Conservation (phyloP, 2,888 invertebrate genomes). For the Rotaria macrura region DNA sequence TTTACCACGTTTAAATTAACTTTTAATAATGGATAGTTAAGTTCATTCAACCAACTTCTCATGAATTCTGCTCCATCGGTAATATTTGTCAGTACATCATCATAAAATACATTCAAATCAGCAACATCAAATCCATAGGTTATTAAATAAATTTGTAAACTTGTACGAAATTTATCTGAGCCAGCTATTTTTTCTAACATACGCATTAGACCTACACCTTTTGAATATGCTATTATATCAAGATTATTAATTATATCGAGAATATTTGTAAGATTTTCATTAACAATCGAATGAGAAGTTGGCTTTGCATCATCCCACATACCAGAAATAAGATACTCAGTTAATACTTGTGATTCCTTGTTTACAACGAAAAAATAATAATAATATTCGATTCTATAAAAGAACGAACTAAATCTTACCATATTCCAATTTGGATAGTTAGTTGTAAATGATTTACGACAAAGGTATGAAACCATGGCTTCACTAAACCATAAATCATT, state of each 20-base stretch:
- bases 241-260: background rate
- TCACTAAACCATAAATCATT: slow-evolving; percentile 32
- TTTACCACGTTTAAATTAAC: slow-evolving; percentile 1
- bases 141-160: slow-evolving; percentile 20
- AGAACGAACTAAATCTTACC: background rate
- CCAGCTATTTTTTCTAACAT: slow-evolving; percentile 23
- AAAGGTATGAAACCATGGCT: slow-evolving; percentile 23
- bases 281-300: slow-evolving; percentile 9
- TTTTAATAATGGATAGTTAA: slow-evolving; percentile 30
- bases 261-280: background rate
- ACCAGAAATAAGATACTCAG: background rate
- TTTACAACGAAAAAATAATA: background rate
- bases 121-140: slow-evolving; percentile 2
- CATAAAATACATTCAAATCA: slow-evolving; percentile 5
- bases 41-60: slow-evolving; percentile 25
- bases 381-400: background rate
- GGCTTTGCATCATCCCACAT: slow-evolving; percentile 30
- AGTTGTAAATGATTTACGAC: slow-evolving; percentile 2
- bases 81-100: background rate
- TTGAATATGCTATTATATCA: slow-evolving; percentile 11
- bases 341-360: slow-evolving; percentile 26
- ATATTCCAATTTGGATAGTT: slow-evolving; percentile 17
- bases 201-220: slow-evolving; percentile 26
- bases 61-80: background rate
- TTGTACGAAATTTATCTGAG: background rate